Evolutionary conservation across 2,797 vertebrate species (phyloP), one percentile per base, ranked within the genome.

Genomic region (Tapera naevia): DNA sequence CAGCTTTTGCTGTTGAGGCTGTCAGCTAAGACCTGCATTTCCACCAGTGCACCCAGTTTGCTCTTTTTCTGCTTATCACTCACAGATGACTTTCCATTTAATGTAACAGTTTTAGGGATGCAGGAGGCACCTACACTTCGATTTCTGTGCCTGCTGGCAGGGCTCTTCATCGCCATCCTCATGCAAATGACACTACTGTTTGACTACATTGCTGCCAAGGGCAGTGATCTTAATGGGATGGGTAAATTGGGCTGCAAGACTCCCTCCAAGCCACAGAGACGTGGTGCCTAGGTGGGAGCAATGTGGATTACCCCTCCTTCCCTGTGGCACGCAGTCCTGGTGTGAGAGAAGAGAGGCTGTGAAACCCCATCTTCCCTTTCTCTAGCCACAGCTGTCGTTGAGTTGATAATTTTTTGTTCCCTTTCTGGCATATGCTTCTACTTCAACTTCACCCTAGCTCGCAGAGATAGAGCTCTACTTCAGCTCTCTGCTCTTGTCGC

Each of bases 291-390:
- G 39, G n/a, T 62, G 80, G 76, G 80, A 84, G 73, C 61, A 28
- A 6, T 5, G 64, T 23, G 66, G 76, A 33, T 72, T 64, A 45
- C 62, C 61, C 53, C 72, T 73, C 72, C 72, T 91, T 83, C 73
- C 19, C 61, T 19, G 18, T 10, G 32, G 81, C 67, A 35, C 27
- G 74, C 62, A 79, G 70, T 46, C 56, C 89, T 60, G 39, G 32
- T 93, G 91, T 27, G 66, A 39, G 71, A 81, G 67, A 64, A 91
- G 65, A 32, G 91, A 92, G 79, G 75, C 91, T 89, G 92, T 72
- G 87, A 96, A 96, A 95, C 90, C 94, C 95, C 94, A 87, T 94
- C 86, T 84, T 95, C 95, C 94, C 65, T 91, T n/a, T 85, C 91
- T 89, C 67, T 85, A 39, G 90, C 95, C 95, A 71, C 94, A 96